Evolutionary conservation across 1,140 invertebrate genomes (phyloP), one percentile per base, ranked within the genome.

Genomic region (Hetaerina americana): DNA sequence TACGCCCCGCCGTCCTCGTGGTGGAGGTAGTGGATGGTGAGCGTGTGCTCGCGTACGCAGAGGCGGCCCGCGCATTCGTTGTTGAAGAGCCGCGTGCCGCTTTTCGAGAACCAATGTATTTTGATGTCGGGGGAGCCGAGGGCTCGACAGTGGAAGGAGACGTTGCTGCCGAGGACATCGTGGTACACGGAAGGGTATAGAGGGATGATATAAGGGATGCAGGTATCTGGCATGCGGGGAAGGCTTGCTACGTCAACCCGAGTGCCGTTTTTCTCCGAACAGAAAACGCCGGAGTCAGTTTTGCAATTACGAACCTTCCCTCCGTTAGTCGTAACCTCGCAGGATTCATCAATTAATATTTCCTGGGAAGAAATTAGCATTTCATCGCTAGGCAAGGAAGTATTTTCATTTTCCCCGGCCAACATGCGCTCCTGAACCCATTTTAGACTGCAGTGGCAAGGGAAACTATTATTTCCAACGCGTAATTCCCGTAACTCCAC

Each of bases 61-160:
- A 69, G 22, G 0, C 73, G 25, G 0, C 68, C 73, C 3, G 24
- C 18, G 66, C 73, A 74, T 26, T 74, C 27, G 5, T 68, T 68
- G 57, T 74, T 71, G 24, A 49, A 69, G 3, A 74, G 68, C 8
- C 66, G 66, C 3, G 57, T 6, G 24, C 70, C 70, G 24, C 12
- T 69, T 10, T 68, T 74, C 2, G 71, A 67, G 2, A 40, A 27
- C 73, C 73, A 74, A 22, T 68, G 31, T 0, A 74, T 29, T 31
- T 74, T 70, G 26, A 70, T 69, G 26, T 74, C 49, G 8, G 73
- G 67, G 10, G 68, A 70, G 3, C 73, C 73, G 26, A 74, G 70
- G n/a, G 73, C 73, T 6, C 73, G 73, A 49, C 73, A 74, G 22
- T 72, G 70, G 31, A 74, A 74, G 0, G 73, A 72, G 3, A 72